These are phyloP conservation scores for Petrophora chlorosata DNA, from an alignment of 2,888 invertebrate species.

Conservation along the genomic window DNA sequence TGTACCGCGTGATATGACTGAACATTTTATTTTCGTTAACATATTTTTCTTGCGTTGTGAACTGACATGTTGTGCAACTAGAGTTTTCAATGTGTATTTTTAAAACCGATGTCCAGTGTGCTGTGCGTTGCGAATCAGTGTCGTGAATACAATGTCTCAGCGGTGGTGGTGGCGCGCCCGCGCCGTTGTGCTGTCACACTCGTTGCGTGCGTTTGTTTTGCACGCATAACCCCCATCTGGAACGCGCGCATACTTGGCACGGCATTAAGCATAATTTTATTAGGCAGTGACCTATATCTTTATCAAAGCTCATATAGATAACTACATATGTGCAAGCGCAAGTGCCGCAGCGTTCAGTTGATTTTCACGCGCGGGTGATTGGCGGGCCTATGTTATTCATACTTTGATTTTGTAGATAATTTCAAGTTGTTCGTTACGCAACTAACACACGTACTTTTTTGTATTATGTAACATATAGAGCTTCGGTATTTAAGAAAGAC, in stretches of 20 bases:
- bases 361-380: background rate
- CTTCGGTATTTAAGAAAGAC: too few relatives aligned
- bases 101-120: background rate
- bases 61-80: background rate
- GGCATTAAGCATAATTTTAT: slow-evolving; percentile 70
- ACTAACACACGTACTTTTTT: too few relatives aligned
- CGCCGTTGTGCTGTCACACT: too few relatives aligned
- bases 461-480: too few relatives aligned
- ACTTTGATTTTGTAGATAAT: too few relatives aligned
- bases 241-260: slow-evolving; percentile 66
- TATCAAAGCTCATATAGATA: slow-evolving; percentile 58
- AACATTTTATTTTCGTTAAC: background rate
- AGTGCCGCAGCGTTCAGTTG: slow-evolving; percentile 33
- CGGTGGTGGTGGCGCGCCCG: too few relatives aligned
- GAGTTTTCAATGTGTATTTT: slow-evolving; percentile 3
- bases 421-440: too few relatives aligned
- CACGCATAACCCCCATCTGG: slow-evolving; percentile 68
- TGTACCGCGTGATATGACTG: background rate
- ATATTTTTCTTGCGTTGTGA: background rate
- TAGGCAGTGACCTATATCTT: slow-evolving; percentile 73
- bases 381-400: too few relatives aligned
- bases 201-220: slow-evolving; percentile 52
- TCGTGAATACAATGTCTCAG: background rate
- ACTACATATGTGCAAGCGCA: slow-evolving; percentile 54
- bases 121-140: background rate